These are phyloP conservation scores for Coregonus suidteri DNA, from an alignment of 2,797 vertebrate species.

Conservation along the genomic window DNA sequence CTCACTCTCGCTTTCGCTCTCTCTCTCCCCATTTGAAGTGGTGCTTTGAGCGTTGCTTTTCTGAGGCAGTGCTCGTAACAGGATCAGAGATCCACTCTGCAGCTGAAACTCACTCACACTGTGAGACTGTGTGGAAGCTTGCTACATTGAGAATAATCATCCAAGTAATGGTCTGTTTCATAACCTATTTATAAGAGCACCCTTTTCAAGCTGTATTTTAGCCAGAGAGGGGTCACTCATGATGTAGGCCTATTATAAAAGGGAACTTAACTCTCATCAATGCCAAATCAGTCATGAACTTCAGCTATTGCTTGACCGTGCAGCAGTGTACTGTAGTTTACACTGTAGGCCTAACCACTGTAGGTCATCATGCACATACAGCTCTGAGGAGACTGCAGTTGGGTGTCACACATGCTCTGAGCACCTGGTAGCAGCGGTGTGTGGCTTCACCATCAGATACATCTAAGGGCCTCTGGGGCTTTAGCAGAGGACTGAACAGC, in stretches of 20 bases:
- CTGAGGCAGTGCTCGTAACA: background rate
- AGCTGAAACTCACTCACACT: background rate
- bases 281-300: background rate
- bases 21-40: background rate
- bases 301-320: background rate
- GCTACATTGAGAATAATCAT: background rate
- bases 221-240: background rate
- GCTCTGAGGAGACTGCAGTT: background rate
- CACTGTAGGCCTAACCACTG: background rate
- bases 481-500: background rate
- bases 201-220: background rate
- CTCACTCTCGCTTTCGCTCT: background rate
- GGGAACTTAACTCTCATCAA: background rate
- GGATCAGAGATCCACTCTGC: background rate
- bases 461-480: background rate
- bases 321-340: background rate
- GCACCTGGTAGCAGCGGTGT: background rate
- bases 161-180: background rate
- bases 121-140: background rate
- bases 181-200: background rate
- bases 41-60: background rate
- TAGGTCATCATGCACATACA: background rate
- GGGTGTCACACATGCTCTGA: constrained; percentile 5
- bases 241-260: background rate
- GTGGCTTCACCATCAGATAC: background rate